Percentiles rank a stretch among this genome's conserved stretches.
These are phyloP conservation scores for Drosophila paracracens DNA, from an alignment of 2,888 invertebrate species.

Conservation along the genomic window DNA sequence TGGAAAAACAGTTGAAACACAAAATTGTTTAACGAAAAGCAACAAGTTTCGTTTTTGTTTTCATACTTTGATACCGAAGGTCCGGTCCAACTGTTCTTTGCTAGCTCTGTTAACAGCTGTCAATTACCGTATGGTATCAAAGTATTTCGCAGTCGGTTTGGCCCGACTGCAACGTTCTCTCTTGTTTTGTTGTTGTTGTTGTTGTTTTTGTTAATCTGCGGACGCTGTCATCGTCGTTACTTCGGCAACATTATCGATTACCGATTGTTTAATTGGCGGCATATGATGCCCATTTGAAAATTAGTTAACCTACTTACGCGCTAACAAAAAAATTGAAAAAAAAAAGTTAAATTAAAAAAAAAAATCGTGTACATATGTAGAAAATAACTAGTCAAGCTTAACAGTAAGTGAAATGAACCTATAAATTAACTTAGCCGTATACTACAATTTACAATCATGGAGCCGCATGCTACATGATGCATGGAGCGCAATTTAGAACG, in stretches of 20 bases:
- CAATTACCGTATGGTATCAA: no score
- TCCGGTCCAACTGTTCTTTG: no score
- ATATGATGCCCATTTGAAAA: slow-evolving; percentile 65
- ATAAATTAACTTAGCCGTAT: slow-evolving; percentile 48
- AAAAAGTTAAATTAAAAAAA: slow-evolving; percentile 5
- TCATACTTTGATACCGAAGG: background rate
- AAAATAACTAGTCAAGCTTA: background rate
- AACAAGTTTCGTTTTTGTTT: slow-evolving; percentile 13
- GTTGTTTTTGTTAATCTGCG: slow-evolving; percentile 15
- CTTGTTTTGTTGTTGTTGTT: background rate
- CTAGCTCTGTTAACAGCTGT: no score
- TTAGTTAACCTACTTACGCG: slow-evolving; percentile 73
- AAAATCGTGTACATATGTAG: background rate
- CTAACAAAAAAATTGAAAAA: slow-evolving; percentile 33
- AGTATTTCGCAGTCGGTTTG: no score
- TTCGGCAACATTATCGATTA: slow-evolving; percentile 33
- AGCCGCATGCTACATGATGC: background rate
- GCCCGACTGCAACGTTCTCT: no score
- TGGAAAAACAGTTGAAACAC: slow-evolving; percentile 33
- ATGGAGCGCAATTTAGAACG: slow-evolving; percentile 70
- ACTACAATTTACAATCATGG: slow-evolving; percentile 42
- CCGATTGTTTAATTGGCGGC: slow-evolving; percentile 38
- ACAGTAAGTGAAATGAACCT: slow-evolving; percentile 7
- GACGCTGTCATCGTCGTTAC: slow-evolving; percentile 43
- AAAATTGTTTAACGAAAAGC: slow-evolving; percentile 20